These are phyloP conservation scores for Julus scanicus DNA, from an alignment of 2,888 invertebrate genomes.

Conservation along the genomic window DNA sequence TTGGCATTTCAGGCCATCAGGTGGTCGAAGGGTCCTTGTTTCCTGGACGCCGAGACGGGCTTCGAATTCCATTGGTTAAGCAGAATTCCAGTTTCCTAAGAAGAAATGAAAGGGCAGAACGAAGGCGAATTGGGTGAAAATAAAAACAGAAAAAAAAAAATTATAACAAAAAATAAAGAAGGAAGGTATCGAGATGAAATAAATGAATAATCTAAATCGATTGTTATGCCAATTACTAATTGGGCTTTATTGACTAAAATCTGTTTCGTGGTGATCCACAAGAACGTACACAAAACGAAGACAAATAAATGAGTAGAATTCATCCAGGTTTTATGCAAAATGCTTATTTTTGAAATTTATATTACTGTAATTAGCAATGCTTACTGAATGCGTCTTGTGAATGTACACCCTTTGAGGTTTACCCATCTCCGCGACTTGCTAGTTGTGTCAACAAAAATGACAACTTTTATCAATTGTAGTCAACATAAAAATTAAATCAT, in stretches of 20 bases:
- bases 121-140: conserved; percentile 16
- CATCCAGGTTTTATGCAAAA: not conserved
- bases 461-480: too few relatives aligned
- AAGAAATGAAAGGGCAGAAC: conserved; percentile 27
- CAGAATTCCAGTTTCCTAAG: not conserved
- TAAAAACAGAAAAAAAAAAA: conserved; percentile 49
- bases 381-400: not conserved
- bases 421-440: not conserved
- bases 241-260: conserved; percentile 25
- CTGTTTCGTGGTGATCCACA: conserved; percentile 19
- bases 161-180: conserved; percentile 41
- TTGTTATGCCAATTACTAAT: conserved; percentile 6
- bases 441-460: too few relatives aligned
- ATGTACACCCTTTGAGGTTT: not conserved
- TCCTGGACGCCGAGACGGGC: conserved; percentile 55
- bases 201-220: not conserved
- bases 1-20: not conserved
- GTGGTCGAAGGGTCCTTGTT: conserved; percentile 49
- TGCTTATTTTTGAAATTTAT: not conserved
- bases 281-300: conserved; percentile 12
- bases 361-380: not conserved
- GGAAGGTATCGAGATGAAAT: not conserved
- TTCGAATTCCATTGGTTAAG: conserved; percentile 28
- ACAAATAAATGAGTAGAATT: not conserved
- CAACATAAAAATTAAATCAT: too few relatives aligned